phyloP scores from a whole-genome alignment of 1,140 invertebrate genomes.

The Drosophila auraria region DNA sequence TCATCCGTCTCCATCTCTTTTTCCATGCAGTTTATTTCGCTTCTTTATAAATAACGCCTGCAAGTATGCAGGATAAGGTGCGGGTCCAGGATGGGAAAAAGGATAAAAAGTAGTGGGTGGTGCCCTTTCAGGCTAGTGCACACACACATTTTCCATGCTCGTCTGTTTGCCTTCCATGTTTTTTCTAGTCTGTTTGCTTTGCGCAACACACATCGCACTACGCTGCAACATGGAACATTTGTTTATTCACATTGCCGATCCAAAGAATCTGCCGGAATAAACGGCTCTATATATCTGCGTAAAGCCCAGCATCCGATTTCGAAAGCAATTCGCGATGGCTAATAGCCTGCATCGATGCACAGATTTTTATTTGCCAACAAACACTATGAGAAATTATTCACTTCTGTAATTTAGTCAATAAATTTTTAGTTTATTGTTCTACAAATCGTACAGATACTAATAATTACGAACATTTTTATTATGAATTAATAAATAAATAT shows the following conservation, averaged over 20 bases:
- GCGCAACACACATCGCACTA: conserved; percentile 18
- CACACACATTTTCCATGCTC: conserved; percentile 35
- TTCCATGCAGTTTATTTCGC: conserved; percentile 43
- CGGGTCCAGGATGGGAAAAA: conserved; percentile 3
- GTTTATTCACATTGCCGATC: conserved; percentile 30
- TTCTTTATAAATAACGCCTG: conserved; percentile 63
- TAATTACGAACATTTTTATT: too few species aligned
- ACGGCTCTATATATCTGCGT: conserved; percentile 29
- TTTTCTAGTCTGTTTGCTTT: conserved; percentile 59
- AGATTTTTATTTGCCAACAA: conserved; percentile 10
- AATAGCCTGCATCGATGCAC: conserved; percentile 20
- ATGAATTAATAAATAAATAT: not conserved
- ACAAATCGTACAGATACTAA: too few species aligned
- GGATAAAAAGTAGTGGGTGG: not conserved
- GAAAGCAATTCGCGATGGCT: conserved; percentile 19
- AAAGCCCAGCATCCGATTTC: conserved; percentile 16
- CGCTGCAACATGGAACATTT: conserved; percentile 15
- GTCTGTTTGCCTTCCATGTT: conserved; percentile 58
- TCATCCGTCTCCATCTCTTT: not conserved
- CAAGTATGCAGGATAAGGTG: conserved; percentile 51
- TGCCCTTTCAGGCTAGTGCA: conserved; percentile 3
- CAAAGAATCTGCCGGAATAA: conserved; percentile 27
- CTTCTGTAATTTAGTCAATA: not conserved
- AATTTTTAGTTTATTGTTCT: too few species aligned
- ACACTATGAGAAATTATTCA: not conserved